Conservation (phyloP, 2,113 vertebrate genomes). For the Bos javanicus region DNA sequence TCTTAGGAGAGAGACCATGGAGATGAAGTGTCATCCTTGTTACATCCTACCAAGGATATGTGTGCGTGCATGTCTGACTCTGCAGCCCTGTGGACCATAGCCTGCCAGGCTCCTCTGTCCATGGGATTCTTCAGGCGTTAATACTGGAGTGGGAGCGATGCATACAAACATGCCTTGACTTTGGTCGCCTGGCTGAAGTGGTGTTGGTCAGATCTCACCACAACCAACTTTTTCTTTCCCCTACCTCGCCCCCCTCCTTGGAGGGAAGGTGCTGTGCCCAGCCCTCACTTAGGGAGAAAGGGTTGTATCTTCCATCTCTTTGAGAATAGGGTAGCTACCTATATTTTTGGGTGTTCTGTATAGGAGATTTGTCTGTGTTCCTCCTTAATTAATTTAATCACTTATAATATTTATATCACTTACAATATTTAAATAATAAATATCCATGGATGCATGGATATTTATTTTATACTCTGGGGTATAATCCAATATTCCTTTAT, state of each 20-base stretch:
- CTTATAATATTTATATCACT: background rate
- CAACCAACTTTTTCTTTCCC: background rate
- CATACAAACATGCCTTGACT: background rate
- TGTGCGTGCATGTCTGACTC: background rate
- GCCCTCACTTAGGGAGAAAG: background rate
- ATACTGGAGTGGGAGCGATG: background rate
- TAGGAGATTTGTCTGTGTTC: background rate
- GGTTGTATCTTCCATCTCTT: background rate
- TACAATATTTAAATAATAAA: no score
- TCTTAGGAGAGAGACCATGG: background rate
- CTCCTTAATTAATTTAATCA: background rate
- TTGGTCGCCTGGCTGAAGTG: background rate
- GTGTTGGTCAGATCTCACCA: background rate
- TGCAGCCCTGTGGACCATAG: background rate
- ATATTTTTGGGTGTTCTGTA: background rate
- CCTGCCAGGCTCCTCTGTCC: background rate
- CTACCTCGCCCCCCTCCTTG: background rate
- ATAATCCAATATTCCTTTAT: background rate
- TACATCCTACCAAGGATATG: background rate
- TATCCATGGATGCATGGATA: background rate
- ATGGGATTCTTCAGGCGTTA: background rate
- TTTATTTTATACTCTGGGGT: background rate
- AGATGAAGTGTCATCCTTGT: background rate
- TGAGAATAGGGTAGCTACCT: background rate
- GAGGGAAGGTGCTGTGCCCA: background rate